Evolutionary conservation across 2,113 vertebrate species (phyloP), one percentile per base, ranked within the genome.

Genomic region (Panurus biarmicus): DNA sequence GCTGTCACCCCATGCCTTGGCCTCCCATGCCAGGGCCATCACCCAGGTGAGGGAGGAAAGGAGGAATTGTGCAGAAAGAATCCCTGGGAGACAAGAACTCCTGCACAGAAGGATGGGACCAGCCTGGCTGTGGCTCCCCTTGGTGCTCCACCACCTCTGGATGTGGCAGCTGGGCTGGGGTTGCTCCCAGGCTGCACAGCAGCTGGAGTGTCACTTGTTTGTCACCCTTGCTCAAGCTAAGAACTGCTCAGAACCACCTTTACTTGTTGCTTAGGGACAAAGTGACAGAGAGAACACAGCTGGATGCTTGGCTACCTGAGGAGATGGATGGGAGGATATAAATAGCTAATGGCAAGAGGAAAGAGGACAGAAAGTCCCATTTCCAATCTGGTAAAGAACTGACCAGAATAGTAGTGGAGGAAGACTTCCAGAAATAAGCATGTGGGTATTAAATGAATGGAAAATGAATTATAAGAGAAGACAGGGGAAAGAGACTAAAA

Each of bases 341-440:
- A 96, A 96, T 94, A 95, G 90, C 89, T 56, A 36, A 86, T 12
- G 60, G 83, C 38, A 67, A 70, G 20, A 84, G 89, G 81, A 81
- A 84, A 90, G 80, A 94, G 95, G 84, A 93, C 88, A 94, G 22
- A 74, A 80, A 74, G 95, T 95, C 79, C 85, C 60, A 67, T 92
- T 72, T 90, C 47, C n/a, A 51, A 22, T 80, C n/a, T 35, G 47
- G 64, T 86, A 58, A 73, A 89, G 82, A 47, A 75, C 65, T 86
- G 88, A 92, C 88, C 88, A 64, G 88, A 94, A 96, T 62, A 85
- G 72, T 12, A 79, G 67, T 28, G 76, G 35, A 88, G 60, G 70
- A 84, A 84, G 24, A 56, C 26, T 88, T 93, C 95, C 85, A 88
- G 94, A 95, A 95, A 95, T 92, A 96, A 90, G 47, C 56, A 74